Evolutionary conservation across 2,888 invertebrate genomes (phyloP), one percentile per base, ranked within the genome.

Genomic region (Lycocerus yunnanus): DNA sequence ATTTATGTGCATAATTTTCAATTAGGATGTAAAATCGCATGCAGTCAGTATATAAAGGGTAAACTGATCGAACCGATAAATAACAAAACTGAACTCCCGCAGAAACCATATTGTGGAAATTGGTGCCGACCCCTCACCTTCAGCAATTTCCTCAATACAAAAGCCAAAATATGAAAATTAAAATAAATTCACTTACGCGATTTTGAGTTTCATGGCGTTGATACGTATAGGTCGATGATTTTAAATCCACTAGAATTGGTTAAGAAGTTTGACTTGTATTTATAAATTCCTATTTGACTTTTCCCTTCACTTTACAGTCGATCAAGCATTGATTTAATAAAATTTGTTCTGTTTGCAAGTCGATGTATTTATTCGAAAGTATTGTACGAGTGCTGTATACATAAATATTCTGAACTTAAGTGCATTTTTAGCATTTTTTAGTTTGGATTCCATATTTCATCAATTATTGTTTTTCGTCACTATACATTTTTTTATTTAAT

Each of bases 281-380:
- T 86, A 86, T 86, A 85, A 86, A 86, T 85, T 86, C 84, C 83
- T 82, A 81, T 80, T 82, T 83, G 80, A 83, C 83, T 83, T 85
- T 85, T 85, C 86, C 86, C 85, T 86, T 86, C 86, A 86, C 86
- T 86, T 85, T 85, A 82, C 84, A 85, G 83, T 83, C 80, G 84
- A 75, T 81, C 86, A 84, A 76, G 58, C 65, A 72, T 69, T 69
- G 63, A 66, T 67, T 74, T 66, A 59, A n/a, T 21, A 61, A 69
- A 58, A 61, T 69, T 59, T 66, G 21, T 69, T 24, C 20, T 59
- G 58, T 16, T 68, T 21, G 13, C 60, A 59, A 21, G 16, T 18
- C 58, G 21, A 69, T 75, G 72, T 66, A 69, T 69, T n/a, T 58
- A 27, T 66, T 60, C 20, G 15, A 20, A 24, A 69, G 14, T 15